Evolutionary conservation across 2,888 invertebrate species (phyloP), one percentile per base, ranked within the genome.

Genomic region (Euclidia mi): DNA sequence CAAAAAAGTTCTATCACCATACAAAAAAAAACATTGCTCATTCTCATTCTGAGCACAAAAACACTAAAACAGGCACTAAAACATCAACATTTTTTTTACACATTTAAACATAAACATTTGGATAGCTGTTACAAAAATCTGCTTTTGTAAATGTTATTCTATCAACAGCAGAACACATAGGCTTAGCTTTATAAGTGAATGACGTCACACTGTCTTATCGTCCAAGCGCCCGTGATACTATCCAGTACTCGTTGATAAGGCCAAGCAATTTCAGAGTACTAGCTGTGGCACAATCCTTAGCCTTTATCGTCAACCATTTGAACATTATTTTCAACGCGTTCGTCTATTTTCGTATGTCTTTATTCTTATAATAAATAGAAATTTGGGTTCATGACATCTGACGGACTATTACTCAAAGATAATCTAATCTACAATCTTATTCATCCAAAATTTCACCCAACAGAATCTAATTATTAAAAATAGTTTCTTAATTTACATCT

Each of bases 241-340:
- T 50, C 46, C 42, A 48, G 57, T 60, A 60, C 58, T 58, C 53
- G 60, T 42, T 57, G 52, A 49, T 70, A 73, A 79, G 74, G 77
- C 71, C 76, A 82, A 84, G 82, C 84, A 43, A 65, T 64, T 64
- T 71, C 50, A 48, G 55, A 65, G 63, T 64, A 71, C 63, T 78
- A 80, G 72, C 73, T 74, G 69, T 83, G 84, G 84, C 84, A 82
- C 81, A 79, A 78, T 66, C 67, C 44, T 71, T 76, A 68, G 53
- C 49, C 45, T 68, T 57, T 68, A 56, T 47, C 47, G 64, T 64
- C 61, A 65, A 64, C 56, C 58, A 65, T 61, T 50, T 6, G 40
- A 64, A 66, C 50, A 56, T 42, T 25, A 1, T 25, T n/a, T n/a
- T n/a, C n/a, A n/a, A n/a, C n/a, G n/a, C n/a, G n/a, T n/a, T n/a